Evolutionary conservation across 92 coral and sea anemone genomes (phyloP).

Genomic region (Phenganax subtilis): DNA sequence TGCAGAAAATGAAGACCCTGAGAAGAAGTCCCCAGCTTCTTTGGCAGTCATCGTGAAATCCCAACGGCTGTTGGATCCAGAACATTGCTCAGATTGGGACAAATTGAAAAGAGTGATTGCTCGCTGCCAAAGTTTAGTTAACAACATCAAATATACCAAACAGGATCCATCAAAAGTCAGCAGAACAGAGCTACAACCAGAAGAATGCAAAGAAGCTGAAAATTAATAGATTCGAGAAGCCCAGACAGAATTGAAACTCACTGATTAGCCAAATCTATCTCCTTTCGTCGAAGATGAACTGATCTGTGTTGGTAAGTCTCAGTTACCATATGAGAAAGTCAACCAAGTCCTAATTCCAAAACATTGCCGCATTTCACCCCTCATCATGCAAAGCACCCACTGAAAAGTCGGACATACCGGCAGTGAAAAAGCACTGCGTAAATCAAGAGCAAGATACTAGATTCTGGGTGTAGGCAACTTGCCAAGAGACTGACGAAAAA

Average conservation of each 20-base stretch:
- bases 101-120: slow-evolving; percentile 42
- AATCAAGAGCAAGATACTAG: slow-evolving; percentile 44
- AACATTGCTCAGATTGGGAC: slow-evolving; percentile 33
- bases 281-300: slow-evolving; percentile 44
- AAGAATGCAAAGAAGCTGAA: slow-evolving; percentile 41
- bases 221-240: slow-evolving; percentile 39
- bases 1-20: slow-evolving; percentile 20
- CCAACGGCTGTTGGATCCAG: slow-evolving; percentile 33
- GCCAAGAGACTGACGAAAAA: slow-evolving; percentile 33
- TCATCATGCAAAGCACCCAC: slow-evolving; percentile 45
- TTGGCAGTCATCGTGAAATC: slow-evolving; percentile 1
- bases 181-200: slow-evolving; percentile 33
- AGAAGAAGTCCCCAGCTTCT: slow-evolving; percentile 19
- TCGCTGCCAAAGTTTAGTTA: slow-evolving; percentile 37
- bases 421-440: slow-evolving; percentile 45
- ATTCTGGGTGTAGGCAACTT: slow-evolving; percentile 25
- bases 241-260: slow-evolving; percentile 18
- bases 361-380: slow-evolving; percentile 27
- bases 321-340: slow-evolving; percentile 40
- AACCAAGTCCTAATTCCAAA: slow-evolving; percentile 40
- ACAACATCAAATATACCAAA: slow-evolving; percentile 11
- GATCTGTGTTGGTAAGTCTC: slow-evolving; percentile 44
- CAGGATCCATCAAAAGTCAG: slow-evolving; percentile 1
- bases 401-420: slow-evolving; percentile 37
- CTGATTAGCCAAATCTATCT: slow-evolving; percentile 29